phyloP scores from a whole-genome alignment of 2,797 vertebrate species.

The Australoheros facetus region DNA sequence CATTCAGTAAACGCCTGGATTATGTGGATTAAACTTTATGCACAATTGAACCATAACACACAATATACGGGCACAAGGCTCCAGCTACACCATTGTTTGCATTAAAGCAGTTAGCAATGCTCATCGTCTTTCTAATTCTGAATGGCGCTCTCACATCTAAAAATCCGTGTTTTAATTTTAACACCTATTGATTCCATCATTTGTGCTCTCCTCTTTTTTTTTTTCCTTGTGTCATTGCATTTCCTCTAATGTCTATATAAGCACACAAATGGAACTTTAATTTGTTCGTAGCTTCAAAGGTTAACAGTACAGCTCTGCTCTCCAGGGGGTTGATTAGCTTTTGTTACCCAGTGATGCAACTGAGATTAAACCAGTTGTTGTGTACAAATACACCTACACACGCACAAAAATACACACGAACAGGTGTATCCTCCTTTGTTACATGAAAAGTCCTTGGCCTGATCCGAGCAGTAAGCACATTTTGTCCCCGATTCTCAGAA shows the following conservation, averaged over 20 bases:
- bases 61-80: constrained; percentile 12
- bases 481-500: constrained; percentile 38
- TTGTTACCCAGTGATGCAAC: constrained; percentile 44
- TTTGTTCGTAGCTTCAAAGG: constrained; percentile 56
- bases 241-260: constrained; percentile 17
- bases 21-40: constrained; percentile 32
- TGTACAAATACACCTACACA: constrained; percentile 27
- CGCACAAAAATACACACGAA: neutral
- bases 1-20: constrained; percentile 38
- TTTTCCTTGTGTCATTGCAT: constrained; percentile 25
- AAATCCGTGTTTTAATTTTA: constrained; percentile 68
- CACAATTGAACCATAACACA: neutral
- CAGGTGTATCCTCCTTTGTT: constrained; percentile 23
- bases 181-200: constrained; percentile 64
- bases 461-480: constrained; percentile 29
- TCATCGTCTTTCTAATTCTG: constrained; percentile 67
- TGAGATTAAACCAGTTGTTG: constrained; percentile 50
- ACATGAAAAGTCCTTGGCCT: constrained; percentile 12
- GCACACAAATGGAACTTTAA: constrained; percentile 57
- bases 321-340: constrained; percentile 55
- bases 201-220: constrained; percentile 3
- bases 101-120: constrained; percentile 52
- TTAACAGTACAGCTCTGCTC: constrained; percentile 54
- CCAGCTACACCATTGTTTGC: constrained; percentile 15
- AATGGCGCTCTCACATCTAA: constrained; percentile 52